Conservation (phyloP, 2,888 invertebrate genomes). For the Unio delphinus region DNA sequence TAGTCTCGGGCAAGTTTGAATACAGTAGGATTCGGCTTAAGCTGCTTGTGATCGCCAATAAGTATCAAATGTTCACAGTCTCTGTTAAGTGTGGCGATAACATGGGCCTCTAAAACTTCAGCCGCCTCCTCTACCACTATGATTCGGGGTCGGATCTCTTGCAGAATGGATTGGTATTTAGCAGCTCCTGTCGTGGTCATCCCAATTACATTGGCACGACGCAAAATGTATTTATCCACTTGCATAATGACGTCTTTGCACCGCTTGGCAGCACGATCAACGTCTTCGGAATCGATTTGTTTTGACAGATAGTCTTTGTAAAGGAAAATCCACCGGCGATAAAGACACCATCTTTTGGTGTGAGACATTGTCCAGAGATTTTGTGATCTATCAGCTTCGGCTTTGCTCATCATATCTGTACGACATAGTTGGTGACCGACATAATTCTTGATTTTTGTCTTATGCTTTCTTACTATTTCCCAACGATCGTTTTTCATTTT, state of each 20-base stretch:
- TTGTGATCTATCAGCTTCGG: conserved; percentile 24
- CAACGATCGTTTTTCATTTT: too few species aligned
- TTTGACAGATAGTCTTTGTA: conserved; percentile 17
- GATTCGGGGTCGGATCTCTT: conserved; percentile 63
- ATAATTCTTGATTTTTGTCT: too few species aligned
- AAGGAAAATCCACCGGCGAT: conserved; percentile 66
- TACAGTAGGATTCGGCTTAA: conserved; percentile 81
- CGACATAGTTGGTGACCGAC: too few species aligned
- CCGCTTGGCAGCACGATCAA: conserved; percentile 16
- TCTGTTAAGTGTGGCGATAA: conserved; percentile 32
- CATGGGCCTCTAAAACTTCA: conserved; percentile 43
- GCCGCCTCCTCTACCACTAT: conserved; percentile 83
- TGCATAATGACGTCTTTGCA: conserved; percentile 26
- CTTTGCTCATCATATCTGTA: conserved; percentile 21
- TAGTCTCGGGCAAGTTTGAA: conserved; percentile 79
- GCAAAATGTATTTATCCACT: conserved; percentile 44
- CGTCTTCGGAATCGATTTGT: conserved; percentile 15
- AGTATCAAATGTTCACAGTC: conserved; percentile 44
- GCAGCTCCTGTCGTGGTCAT: conserved; percentile 68
- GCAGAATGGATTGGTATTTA: conserved; percentile 45
- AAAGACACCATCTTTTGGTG: conserved; percentile 71
- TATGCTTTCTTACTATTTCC: too few species aligned
- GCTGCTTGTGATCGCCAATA: conserved; percentile 85
- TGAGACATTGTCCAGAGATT: conserved; percentile 54
- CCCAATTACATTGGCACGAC: conserved; percentile 46